phyloP scores from a whole-genome alignment of 2,113 vertebrate genomes.

The Pungitius pungitius region DNA sequence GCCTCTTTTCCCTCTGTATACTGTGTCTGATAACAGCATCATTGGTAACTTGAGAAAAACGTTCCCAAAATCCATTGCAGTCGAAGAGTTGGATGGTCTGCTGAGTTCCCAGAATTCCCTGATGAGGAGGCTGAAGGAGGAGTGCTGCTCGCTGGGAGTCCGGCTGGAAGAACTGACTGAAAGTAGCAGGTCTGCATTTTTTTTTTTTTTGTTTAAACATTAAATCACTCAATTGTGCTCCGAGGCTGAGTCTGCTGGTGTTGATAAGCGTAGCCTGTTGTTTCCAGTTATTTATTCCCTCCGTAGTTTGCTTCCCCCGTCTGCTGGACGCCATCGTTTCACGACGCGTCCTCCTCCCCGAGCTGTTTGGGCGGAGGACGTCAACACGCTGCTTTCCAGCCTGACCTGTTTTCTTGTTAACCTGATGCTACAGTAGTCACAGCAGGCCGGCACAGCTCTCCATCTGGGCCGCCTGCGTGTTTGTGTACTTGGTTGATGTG shows the following conservation, averaged over 20 bases:
- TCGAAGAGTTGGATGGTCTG: conserved; percentile 85
- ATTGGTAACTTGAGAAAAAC: not conserved
- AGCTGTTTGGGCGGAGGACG: conserved; percentile 59
- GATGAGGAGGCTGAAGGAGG: conserved; percentile 88
- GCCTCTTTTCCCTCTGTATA: not conserved
- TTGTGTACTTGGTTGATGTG: not conserved
- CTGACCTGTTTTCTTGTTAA: conserved; percentile 81
- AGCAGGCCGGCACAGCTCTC: conserved; percentile 75
- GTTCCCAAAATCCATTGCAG: conserved; percentile 79
- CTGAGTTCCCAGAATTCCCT: conserved; percentile 89
- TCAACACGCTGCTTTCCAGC: conserved; percentile 63
- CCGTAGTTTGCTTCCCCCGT: conserved; percentile 38
- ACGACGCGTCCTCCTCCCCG: conserved; percentile 51
- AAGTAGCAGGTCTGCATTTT: conserved; percentile 83
- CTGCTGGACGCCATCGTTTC: conserved; percentile 46
- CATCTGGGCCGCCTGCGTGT: conserved; percentile 74
- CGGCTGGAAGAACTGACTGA: conserved; percentile 85
- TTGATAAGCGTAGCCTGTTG: not conserved
- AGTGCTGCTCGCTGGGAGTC: conserved; percentile 83
- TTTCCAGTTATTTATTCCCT: conserved; percentile 13
- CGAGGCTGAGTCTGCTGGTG: not conserved
- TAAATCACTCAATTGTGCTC: conserved; percentile 1
- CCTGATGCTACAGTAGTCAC: conserved; percentile 79
- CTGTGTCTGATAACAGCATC: not conserved
- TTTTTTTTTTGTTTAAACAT: conserved; percentile 3